phyloP scores from a whole-genome alignment of 1,140 invertebrate species.

The Lasioglossum baleicum region DNA sequence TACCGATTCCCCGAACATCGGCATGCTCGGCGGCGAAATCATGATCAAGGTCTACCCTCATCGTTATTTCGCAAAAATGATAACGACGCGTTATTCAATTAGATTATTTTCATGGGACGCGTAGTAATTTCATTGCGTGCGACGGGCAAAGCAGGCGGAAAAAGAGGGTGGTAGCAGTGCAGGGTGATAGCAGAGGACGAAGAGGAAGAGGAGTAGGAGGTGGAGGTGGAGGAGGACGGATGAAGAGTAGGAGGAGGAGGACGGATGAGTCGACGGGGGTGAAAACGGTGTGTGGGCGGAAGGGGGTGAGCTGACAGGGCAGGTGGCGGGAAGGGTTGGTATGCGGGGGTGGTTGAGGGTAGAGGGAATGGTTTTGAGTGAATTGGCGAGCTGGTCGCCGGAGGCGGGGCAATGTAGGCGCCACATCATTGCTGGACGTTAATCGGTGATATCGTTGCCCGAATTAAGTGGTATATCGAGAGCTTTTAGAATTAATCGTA shows the following conservation, averaged over 20 bases:
- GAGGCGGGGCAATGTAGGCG: constrained; percentile 50
- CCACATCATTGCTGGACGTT: constrained; percentile 62
- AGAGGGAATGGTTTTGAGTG: constrained; percentile 46
- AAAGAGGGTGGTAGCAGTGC: not conserved
- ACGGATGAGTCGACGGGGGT: not conserved
- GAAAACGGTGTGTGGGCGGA: constrained; percentile 14
- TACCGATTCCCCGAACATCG: constrained; percentile 31
- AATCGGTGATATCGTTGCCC: constrained; percentile 70
- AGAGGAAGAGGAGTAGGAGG: too few species aligned
- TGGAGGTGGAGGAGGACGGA: not conserved
- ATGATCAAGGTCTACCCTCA: constrained; percentile 41
- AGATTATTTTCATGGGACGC: constrained; percentile 59
- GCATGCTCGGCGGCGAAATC: constrained; percentile 36
- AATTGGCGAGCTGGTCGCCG: constrained; percentile 49
- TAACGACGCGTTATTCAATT: constrained; percentile 59
- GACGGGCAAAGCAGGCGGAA: constrained; percentile 34
- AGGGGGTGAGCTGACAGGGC: constrained; percentile 2
- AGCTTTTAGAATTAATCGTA: constrained; percentile 71
- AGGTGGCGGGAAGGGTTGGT: not conserved
- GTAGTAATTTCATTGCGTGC: constrained; percentile 56
- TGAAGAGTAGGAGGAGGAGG: constrained; percentile 1
- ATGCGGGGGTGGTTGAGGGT: constrained; percentile 7
- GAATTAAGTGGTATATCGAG: constrained; percentile 69
- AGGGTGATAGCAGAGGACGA: not conserved
- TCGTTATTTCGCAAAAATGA: constrained; percentile 51